Evolutionary conservation across 2,797 vertebrate genomes (phyloP).

Genomic region (Pristis pectinata): DNA sequence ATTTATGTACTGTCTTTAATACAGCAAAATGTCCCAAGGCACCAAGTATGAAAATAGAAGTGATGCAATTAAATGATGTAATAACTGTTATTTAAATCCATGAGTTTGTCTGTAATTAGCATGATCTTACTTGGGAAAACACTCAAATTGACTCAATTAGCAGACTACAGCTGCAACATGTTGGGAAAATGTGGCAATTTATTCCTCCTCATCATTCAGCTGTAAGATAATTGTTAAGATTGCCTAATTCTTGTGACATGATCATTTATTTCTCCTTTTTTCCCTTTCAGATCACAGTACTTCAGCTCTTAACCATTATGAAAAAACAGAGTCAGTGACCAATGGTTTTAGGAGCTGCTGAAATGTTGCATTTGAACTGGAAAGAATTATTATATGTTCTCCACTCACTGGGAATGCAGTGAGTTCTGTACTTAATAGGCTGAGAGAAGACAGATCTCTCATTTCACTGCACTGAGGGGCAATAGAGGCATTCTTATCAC

Average conservation of each 20-base stretch:
- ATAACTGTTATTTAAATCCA: background rate
- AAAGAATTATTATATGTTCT: background rate
- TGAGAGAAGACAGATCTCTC: background rate
- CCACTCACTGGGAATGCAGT: background rate
- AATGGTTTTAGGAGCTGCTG: slow-evolving; percentile 20
- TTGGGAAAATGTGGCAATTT: slow-evolving; percentile 9
- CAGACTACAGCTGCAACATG: background rate
- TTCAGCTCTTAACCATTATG: slow-evolving; percentile 42
- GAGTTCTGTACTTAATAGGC: background rate
- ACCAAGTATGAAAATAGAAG: background rate
- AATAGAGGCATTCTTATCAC: background rate
- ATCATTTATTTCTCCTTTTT: background rate
- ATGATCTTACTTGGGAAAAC: background rate
- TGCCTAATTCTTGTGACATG: background rate
- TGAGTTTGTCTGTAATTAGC: background rate
- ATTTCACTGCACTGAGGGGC: too few species aligned
- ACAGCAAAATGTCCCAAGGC: background rate
- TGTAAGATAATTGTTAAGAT: background rate
- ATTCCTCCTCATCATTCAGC: background rate
- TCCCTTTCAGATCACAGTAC: slow-evolving; percentile 41
- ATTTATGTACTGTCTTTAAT: background rate
- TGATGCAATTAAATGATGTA: background rate
- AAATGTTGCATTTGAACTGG: slow-evolving; percentile 30
- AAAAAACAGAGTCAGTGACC: slow-evolving; percentile 40
- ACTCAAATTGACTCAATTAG: background rate